Evolutionary conservation across 2,113 vertebrate species (phyloP), one percentile per base, ranked within the genome.

Genomic region (Tachysurus vachellii): DNA sequence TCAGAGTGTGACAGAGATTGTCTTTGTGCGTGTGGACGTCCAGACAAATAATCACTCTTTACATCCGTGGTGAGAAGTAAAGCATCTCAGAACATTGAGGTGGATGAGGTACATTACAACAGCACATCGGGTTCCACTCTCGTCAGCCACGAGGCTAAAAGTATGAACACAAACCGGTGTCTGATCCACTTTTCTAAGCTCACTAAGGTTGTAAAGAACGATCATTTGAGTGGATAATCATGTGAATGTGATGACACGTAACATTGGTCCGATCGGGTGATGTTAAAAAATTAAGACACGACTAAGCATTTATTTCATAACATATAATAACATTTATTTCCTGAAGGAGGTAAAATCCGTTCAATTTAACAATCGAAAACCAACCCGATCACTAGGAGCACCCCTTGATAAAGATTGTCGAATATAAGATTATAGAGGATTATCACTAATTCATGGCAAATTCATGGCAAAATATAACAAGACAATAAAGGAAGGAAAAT

Each of bases 361-460:
- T 44, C 3, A 8, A 23, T 44, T 73, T 11, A 47, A 70, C 31
- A 19, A 5, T 28, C 68, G 47, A 26, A 0, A 47, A 12, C 23
- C 12, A 50, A 76, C 44, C 73, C n/a, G 12, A 76, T 13, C 5
- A 14, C 23, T n/a, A 76, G 21, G 23, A 50, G 73, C 44, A n/a
- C n/a, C n/a, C n/a, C n/a, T n/a, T n/a, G 3, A 8, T 53, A 7
- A 14, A 54, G 64, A 54, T 71, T 31, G 68, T 83, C n/a, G 21
- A 36, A 36, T 68, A 42, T 56, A 1, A 23, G 28, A 70, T 44
- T 71, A n/a, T n/a, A 61, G 66, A 23, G 31, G 64, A 70, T 73
- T 73, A 54, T 84, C 66, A 84, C 47, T 57, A 36, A 31, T 73
- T 57, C 19, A 57, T 73, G 17, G 28, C 50, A 71, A 84, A 28